These are phyloP conservation scores for Hoplias malabaricus DNA, from an alignment of 2,113 vertebrate genomes.

Conservation along the genomic window DNA sequence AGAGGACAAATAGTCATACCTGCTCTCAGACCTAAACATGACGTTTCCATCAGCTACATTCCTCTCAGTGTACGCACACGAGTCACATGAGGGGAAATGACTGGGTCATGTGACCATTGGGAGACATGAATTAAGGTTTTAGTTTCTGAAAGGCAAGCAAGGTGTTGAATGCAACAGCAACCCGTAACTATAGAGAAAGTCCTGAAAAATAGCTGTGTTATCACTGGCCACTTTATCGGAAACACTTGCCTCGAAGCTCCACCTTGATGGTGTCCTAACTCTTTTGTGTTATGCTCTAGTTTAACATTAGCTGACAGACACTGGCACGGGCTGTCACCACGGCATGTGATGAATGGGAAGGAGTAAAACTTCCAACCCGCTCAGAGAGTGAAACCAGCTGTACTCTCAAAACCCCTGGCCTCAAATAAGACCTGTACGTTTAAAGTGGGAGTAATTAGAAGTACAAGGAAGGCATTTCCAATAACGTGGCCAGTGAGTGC, in stretches of 20 bases:
- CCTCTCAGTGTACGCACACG: not conserved
- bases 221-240: not conserved
- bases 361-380: too few species aligned
- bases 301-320: too few species aligned
- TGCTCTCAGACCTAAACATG: not conserved
- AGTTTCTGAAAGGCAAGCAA: not conserved
- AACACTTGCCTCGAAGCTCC: not conserved
- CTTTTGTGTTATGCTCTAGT: not conserved
- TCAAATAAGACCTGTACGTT: too few species aligned
- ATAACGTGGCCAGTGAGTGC: too few species aligned
- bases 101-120: not conserved
- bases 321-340: too few species aligned
- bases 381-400: too few species aligned
- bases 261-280: not conserved
- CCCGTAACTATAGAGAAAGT: not conserved
- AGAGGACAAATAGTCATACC: constrained; percentile 6
- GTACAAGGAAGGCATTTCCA: too few species aligned
- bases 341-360: too few species aligned
- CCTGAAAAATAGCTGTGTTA: not conserved
- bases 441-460: too few species aligned
- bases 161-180: not conserved
- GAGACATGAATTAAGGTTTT: not conserved
- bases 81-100: not conserved
- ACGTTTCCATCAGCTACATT: not conserved
- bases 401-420: too few species aligned